A percentile compares a stretch with the other conserved stretches of the same genome.
Conservation (phyloP, 2,797 vertebrate genomes). For the Myotis planiceps region DNA sequence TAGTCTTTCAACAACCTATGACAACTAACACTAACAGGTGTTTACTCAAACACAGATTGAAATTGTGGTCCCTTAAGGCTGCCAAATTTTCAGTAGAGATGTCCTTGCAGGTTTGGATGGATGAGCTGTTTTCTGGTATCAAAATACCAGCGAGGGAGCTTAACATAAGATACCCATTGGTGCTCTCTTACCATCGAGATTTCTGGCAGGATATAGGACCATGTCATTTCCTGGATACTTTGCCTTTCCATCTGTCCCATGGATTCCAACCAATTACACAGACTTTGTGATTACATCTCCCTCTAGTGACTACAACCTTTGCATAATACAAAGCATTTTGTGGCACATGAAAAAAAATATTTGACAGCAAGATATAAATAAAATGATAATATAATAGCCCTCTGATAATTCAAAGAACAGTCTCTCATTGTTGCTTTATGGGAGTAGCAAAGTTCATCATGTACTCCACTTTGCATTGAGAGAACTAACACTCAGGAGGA, state of each 20-base stretch:
- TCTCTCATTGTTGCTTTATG: not conserved
- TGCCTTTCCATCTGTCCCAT: constrained; percentile 8
- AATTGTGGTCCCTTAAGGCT: constrained; percentile 7
- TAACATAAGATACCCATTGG: constrained; percentile 1
- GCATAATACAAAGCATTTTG: not conserved
- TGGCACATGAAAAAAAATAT: not conserved
- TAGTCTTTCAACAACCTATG: constrained; percentile 18
- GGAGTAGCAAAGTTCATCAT: not conserved
- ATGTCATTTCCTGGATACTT: constrained; percentile 40
- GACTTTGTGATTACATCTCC: constrained; percentile 65
- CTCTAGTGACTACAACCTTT: constrained; percentile 65
- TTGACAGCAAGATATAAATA: not conserved
- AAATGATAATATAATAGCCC: not conserved
- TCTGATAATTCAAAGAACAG: not conserved
- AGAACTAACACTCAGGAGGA: not conserved
- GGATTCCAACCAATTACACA: not conserved
- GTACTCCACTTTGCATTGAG: not conserved
- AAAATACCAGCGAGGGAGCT: constrained; percentile 33
- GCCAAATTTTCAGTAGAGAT: constrained; percentile 27
- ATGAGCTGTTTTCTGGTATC: constrained; percentile 59
- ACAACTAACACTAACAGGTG: constrained; percentile 41
- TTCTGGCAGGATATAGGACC: constrained; percentile 31
- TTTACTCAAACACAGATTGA: constrained; percentile 51
- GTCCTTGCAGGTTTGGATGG: constrained; percentile 41
- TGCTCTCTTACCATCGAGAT: not conserved